Percentiles rank a stretch among this genome's conserved stretches.
phyloP scores from a whole-genome alignment of 2,888 invertebrate genomes.

The Erpobdella octoculata region DNA sequence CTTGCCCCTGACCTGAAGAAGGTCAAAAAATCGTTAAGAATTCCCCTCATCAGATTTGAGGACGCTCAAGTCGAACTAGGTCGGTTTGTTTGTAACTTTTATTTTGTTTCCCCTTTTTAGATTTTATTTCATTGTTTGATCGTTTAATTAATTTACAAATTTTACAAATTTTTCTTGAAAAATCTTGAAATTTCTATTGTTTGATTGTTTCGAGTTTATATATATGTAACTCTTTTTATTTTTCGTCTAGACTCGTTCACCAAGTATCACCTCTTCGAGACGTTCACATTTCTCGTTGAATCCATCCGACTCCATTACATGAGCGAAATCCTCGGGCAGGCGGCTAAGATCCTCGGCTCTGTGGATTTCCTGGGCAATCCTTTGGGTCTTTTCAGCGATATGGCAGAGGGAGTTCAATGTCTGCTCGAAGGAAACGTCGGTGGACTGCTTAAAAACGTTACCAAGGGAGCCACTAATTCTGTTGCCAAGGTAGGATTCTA shows the following conservation, averaged over 20 bases:
- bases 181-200: background rate
- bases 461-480: constrained; percentile 92
- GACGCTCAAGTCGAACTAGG: constrained; percentile 82
- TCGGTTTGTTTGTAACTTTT: constrained; percentile 32
- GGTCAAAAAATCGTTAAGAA: constrained; percentile 75
- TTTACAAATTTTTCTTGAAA: background rate
- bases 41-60: constrained; percentile 88
- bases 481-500: constrained; percentile 72
- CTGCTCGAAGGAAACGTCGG: constrained; percentile 87
- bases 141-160: background rate
- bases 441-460: constrained; percentile 84
- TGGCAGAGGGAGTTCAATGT: constrained; percentile 86
- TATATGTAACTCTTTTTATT: too few relatives aligned
- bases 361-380: constrained; percentile 97
- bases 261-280: constrained; percentile 37
- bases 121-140: background rate
- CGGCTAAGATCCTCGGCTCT: constrained; percentile 85
- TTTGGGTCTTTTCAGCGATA: constrained; percentile 85
- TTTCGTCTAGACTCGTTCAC: constrained; percentile 42
- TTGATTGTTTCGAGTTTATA: background rate
- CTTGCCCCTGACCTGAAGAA: constrained; percentile 66
- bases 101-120: background rate
- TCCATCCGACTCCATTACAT: constrained; percentile 36
- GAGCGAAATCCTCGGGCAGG: constrained; percentile 66
- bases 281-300: constrained; percentile 37